Evolutionary conservation across 1,140 invertebrate species (phyloP).

Genomic region (Prorops nasuta): DNA sequence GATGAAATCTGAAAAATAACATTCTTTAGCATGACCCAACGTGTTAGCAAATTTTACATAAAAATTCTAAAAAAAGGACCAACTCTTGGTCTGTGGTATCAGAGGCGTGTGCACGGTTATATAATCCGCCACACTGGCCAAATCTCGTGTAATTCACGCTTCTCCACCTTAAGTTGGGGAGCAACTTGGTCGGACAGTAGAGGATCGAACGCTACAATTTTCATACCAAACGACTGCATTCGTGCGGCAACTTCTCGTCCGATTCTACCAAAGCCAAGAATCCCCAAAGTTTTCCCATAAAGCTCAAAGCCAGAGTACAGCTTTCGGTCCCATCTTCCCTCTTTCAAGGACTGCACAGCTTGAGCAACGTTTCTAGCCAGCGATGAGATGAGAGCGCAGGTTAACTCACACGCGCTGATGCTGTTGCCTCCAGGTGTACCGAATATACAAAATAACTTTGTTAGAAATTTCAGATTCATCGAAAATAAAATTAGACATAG

Average conservation of each 20-base stretch:
- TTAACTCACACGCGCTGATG: conserved; percentile 93
- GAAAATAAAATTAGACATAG: too few species aligned
- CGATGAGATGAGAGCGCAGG: conserved; percentile 83
- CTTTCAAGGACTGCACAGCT: conserved; percentile 81
- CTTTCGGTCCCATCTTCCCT: conserved; percentile 92
- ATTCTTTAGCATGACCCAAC: too few species aligned
- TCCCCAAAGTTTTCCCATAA: conserved; percentile 86
- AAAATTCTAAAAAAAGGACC: too few species aligned
- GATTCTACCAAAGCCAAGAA: conserved; percentile 93
- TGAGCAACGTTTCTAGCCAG: conserved; percentile 82
- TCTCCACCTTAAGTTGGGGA: conserved; percentile 72
- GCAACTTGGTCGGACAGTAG: conserved; percentile 77
- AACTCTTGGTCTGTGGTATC: conserved; percentile 90
- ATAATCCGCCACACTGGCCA: conserved; percentile 90
- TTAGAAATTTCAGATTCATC: too few species aligned
- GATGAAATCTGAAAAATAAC: conserved; percentile 75
- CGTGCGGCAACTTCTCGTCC: conserved; percentile 89
- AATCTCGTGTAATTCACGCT: conserved; percentile 78
- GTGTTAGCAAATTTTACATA: conserved; percentile 42
- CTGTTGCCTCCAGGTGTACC: conserved; percentile 97
- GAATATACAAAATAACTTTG: too few species aligned
- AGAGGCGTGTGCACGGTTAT: conserved; percentile 97
- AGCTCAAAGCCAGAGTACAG: conserved; percentile 87
- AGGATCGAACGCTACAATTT: conserved; percentile 75
- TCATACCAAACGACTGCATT: conserved; percentile 97